Evolutionary conservation across 1,140 invertebrate genomes (phyloP).

Genomic region (Aricia agestis): DNA sequence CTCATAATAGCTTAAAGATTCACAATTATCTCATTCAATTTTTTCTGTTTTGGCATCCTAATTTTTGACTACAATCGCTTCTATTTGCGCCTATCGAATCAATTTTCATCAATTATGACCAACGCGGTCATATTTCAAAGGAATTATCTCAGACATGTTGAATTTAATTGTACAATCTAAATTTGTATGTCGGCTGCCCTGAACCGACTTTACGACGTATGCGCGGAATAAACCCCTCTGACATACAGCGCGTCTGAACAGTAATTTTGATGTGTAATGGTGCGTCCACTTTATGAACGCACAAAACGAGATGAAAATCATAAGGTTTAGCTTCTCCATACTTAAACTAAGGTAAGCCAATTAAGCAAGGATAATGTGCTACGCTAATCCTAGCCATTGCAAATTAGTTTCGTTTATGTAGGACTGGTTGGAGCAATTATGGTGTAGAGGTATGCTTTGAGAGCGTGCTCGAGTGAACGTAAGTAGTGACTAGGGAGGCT

Average conservation of each 20-base stretch:
- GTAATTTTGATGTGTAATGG: constrained; percentile 68
- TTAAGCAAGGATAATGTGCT: constrained; percentile 4
- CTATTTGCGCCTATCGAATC: constrained; percentile 14
- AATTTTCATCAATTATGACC: constrained; percentile 25
- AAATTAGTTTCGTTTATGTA: constrained; percentile 8
- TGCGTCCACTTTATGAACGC: constrained; percentile 50
- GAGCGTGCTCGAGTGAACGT: background rate
- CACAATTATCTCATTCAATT: too few species aligned
- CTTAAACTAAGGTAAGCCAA: constrained; percentile 10
- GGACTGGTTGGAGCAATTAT: background rate
- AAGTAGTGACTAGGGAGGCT: background rate
- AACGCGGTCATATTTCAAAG: constrained; percentile 28
- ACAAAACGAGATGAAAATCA: constrained; percentile 48
- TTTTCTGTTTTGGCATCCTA: too few species aligned
- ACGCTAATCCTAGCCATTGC: background rate
- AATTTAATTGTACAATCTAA: constrained; percentile 44
- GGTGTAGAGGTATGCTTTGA: background rate
- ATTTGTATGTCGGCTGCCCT: constrained; percentile 40
- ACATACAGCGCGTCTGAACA: constrained; percentile 48
- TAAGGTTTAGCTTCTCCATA: constrained; percentile 36
- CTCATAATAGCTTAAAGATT: too few species aligned
- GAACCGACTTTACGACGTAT: constrained; percentile 54
- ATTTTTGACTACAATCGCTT: too few species aligned
- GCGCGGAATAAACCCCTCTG: constrained; percentile 54
- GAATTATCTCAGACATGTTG: constrained; percentile 30